phyloP scores from a whole-genome alignment of 2,888 invertebrate genomes.

The Hirtodrosophila duncani region DNA sequence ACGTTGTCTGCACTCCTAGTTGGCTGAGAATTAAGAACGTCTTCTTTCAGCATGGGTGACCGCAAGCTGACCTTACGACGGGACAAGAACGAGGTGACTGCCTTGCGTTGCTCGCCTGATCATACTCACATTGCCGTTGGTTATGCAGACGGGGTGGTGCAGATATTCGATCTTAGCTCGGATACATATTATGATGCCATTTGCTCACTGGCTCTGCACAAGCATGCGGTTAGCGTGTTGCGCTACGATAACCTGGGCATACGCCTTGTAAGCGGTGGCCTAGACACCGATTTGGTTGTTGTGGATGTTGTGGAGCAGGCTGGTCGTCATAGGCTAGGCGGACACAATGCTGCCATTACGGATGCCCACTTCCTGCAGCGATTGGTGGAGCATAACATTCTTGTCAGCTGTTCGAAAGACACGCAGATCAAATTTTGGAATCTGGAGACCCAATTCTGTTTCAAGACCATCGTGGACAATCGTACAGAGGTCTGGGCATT shows the following conservation, averaged over 20 bases:
- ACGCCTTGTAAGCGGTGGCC: slow-evolving; percentile 89
- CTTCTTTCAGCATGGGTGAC: slow-evolving; percentile 73
- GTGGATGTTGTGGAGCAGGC: slow-evolving; percentile 96
- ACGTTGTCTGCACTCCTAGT: too few relatives aligned
- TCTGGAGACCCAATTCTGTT: slow-evolving; percentile 95
- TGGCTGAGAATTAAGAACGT: background rate
- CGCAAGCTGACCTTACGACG: slow-evolving; percentile 88
- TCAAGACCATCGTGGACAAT: slow-evolving; percentile 94
- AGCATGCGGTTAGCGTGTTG: slow-evolving; percentile 88
- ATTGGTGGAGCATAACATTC: slow-evolving; percentile 78
- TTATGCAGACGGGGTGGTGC: slow-evolving; percentile 92
- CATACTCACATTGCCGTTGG: slow-evolving; percentile 92
- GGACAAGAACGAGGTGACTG: slow-evolving; percentile 88
- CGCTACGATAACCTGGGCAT: slow-evolving; percentile 91
- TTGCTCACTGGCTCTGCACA: slow-evolving; percentile 89
- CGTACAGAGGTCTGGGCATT: slow-evolving; percentile 94
- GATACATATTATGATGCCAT: slow-evolving; percentile 80
- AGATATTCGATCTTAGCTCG: slow-evolving; percentile 88
- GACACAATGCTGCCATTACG: slow-evolving; percentile 94
- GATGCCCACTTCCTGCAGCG: slow-evolving; percentile 85
- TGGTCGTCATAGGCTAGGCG: slow-evolving; percentile 92
- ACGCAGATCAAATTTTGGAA: slow-evolving; percentile 98
- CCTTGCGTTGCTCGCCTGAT: slow-evolving; percentile 86
- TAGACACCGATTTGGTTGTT: slow-evolving; percentile 95
- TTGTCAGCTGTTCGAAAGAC: slow-evolving; percentile 93